phyloP scores from a whole-genome alignment of 1,140 invertebrate genomes.

The Drosophila melanogaster region DNA sequence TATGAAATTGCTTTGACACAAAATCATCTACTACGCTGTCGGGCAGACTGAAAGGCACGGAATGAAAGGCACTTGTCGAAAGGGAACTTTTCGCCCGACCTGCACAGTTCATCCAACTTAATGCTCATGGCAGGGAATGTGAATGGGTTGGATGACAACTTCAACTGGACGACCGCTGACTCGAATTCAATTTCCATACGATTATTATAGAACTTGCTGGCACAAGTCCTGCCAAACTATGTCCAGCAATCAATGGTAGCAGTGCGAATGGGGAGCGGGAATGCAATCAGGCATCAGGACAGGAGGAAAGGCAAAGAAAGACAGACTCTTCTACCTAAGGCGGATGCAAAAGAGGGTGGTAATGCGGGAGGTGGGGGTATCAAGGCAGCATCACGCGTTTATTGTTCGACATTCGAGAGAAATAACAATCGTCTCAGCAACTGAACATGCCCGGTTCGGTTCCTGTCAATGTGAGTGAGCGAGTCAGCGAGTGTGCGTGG shows the following conservation, averaged over 20 bases:
- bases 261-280: background rate
- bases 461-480: background rate
- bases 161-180: slow-evolving; percentile 25
- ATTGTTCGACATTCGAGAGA: slow-evolving; percentile 47
- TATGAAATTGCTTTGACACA: slow-evolving; percentile 64
- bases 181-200: slow-evolving; percentile 75
- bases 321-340: slow-evolving; percentile 25
- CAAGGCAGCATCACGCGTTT: slow-evolving; percentile 37
- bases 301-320: background rate
- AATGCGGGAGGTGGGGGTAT: slow-evolving; percentile 2
- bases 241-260: background rate
- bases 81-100: background rate
- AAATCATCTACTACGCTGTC: slow-evolving; percentile 30
- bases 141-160: slow-evolving; percentile 15
- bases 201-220: slow-evolving; percentile 56
- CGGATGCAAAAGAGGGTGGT: background rate
- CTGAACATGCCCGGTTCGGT: slow-evolving; percentile 9
- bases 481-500: slow-evolving; percentile 1
- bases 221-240: slow-evolving; percentile 46
- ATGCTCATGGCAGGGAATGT: background rate
- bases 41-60: background rate
- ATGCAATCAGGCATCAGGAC: slow-evolving; percentile 3
- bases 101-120: background rate
- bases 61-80: background rate
- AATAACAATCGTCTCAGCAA: slow-evolving; percentile 44